Evolutionary conservation across 2,113 vertebrate genomes (phyloP), one percentile per base, ranked within the genome.

Genomic region (Tympanuchus pallidicinctus): DNA sequence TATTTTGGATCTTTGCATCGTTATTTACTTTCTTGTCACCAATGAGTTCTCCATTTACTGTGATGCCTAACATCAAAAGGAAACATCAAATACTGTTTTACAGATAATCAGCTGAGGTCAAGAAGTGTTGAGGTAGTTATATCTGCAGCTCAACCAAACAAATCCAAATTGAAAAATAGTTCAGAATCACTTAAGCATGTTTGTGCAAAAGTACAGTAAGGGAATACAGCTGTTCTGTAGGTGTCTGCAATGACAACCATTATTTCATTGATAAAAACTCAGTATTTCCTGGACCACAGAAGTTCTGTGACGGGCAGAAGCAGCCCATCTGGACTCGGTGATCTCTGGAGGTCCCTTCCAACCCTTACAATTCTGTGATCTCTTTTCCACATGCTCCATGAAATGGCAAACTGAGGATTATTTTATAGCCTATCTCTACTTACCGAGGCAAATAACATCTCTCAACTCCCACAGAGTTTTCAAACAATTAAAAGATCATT

Each of bases 1-100:
- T 99, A 70, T 98, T 98, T 16, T 98, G 95, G 86, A 96, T 94
- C 52, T 97, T 96, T 25, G 94, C 89, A 73, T 89, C 74, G 32
- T 89, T 89, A 10, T 95, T 97, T 43, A 74, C 63, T 91, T 82
- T 97, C 96, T 99, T 99, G 70, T 99, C 98, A 56, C 99, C 99
- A 70, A 98, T 98, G 82, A 98, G 98, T 93, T 99, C 96, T 18
- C 99, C 99, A n/a, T 99, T 99, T 40, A 99, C 98, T 59, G 97
- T 97, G 97, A 99, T 97, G 79, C 99, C 99, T 99, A 79, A 36
- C 17, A 48, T 1, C 56, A 59, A 92, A 63, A 84, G 40, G 24
- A 88, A 88, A 74, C 47, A 73, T 24, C 8, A 80, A 66, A 5
- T 15, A 17, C 19, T 64, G 20, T 21, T 82, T 61, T 40, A 85